These are phyloP conservation scores for Nannobrachium achirus DNA, from an alignment of 2,113 vertebrate species.

Conservation along the genomic window DNA sequence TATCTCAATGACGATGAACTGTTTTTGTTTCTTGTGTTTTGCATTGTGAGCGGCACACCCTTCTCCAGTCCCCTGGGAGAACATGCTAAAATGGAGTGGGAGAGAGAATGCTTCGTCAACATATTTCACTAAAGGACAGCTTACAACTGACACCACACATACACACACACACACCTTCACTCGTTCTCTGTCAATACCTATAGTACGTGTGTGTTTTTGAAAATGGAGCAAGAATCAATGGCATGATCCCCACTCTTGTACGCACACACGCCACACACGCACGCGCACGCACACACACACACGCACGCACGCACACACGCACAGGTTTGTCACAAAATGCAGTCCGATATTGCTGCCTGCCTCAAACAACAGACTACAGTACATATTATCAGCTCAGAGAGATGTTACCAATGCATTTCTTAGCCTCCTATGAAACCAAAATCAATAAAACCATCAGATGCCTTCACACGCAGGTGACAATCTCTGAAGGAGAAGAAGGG, in stretches of 20 bases:
- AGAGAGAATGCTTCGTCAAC: slow-evolving; percentile 41
- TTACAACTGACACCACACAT: slow-evolving; percentile 35
- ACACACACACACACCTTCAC: slow-evolving; percentile 6
- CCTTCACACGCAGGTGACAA: slow-evolving; percentile 1
- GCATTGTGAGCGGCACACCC: not conserved
- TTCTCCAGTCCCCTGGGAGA: not conserved
- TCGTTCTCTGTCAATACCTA: slow-evolving; percentile 53
- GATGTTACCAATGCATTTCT: not conserved
- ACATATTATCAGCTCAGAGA: slow-evolving; percentile 1
- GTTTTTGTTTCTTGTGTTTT: not conserved
- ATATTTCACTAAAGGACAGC: slow-evolving; percentile 44
- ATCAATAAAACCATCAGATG: slow-evolving; percentile 3
- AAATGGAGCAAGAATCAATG: slow-evolving; percentile 56
- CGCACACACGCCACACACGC: slow-evolving; percentile 13
- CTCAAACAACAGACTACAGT: not conserved
- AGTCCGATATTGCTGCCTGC: not conserved
- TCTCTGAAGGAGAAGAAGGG: slow-evolving; percentile 63
- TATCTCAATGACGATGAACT: not conserved
- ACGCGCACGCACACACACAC: not conserved
- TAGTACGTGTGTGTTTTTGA: slow-evolving; percentile 50
- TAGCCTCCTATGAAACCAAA: slow-evolving; percentile 1
- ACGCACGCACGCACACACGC: slow-evolving; percentile 4
- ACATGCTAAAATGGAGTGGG: slow-evolving; percentile 3
- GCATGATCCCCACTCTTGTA: slow-evolving; percentile 1
- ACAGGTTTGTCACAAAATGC: slow-evolving; percentile 9